A percentile compares a stretch with the other conserved stretches of the same genome.
phyloP scores from a whole-genome alignment of 2,113 vertebrate species.

The Daboia siamensis region DNA sequence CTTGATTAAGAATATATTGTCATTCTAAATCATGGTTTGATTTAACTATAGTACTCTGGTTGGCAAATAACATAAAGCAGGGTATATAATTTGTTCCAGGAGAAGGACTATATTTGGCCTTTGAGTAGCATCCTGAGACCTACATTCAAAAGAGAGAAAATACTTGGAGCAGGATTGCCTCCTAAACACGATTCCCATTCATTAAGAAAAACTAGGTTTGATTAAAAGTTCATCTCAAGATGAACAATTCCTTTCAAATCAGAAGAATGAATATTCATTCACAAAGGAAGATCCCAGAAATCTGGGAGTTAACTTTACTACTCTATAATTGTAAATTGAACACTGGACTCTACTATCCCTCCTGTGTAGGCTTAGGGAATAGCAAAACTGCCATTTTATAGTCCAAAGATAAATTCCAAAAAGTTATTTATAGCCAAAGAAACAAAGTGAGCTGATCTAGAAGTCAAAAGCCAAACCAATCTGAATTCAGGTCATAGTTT shows the following conservation, averaged over 20 bases:
- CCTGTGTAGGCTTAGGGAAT: not conserved
- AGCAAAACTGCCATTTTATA: not conserved
- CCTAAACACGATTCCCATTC: not conserved
- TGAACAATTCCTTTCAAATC: not conserved
- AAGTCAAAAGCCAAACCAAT: not conserved
- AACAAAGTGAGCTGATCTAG: not conserved
- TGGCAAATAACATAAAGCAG: not conserved
- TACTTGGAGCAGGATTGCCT: not conserved
- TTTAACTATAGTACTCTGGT: not conserved
- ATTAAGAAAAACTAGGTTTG: not conserved
- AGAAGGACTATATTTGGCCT: not conserved
- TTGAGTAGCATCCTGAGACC: not conserved
- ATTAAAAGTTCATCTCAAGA: not conserved
- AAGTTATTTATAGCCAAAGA: not conserved
- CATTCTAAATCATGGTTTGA: not conserved
- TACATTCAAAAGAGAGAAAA: not conserved
- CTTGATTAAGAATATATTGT: not conserved
- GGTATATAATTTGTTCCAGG: not conserved
- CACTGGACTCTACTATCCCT: not conserved
- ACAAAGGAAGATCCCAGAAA: not conserved
- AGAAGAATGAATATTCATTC: not conserved
- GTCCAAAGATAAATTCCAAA: not conserved
- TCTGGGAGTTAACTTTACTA: not conserved
- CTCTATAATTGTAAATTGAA: not conserved
- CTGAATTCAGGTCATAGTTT: not conserved